phyloP scores from a whole-genome alignment of 2,888 invertebrate species.

The Synanthedon myopaeformis region DNA sequence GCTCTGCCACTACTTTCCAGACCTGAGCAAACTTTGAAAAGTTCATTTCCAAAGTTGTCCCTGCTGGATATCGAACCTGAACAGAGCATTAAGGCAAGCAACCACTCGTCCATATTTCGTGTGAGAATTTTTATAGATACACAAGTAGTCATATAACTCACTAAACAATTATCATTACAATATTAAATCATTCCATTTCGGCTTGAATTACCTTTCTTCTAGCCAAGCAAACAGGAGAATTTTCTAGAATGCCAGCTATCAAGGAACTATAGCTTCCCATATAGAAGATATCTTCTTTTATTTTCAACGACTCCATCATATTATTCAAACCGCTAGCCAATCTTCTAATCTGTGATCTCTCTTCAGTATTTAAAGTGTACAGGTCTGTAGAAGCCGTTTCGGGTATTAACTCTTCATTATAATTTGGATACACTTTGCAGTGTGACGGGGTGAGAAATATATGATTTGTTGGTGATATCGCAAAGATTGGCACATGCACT shows the following conservation, averaged over 20 bases:
- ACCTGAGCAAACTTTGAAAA: too few species aligned
- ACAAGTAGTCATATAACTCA: not conserved
- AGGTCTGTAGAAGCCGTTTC: conserved; percentile 41
- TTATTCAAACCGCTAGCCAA: conserved; percentile 63
- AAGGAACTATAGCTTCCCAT: conserved; percentile 74
- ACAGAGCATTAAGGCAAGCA: not conserved
- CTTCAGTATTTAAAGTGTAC: conserved; percentile 38
- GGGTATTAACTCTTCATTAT: conserved; percentile 39
- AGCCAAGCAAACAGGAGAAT: conserved; percentile 60
- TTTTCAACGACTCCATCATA: conserved; percentile 68
- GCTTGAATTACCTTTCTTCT: conserved; percentile 62
- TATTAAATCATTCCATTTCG: not conserved
- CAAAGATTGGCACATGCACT: conserved; percentile 72
- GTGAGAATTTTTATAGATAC: not conserved
- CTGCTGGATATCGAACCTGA: too few species aligned
- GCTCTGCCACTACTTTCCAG: too few species aligned
- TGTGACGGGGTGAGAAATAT: conserved; percentile 75
- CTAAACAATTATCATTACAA: not conserved
- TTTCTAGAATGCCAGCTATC: conserved; percentile 71
- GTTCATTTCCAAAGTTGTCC: too few species aligned
- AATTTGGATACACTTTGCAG: conserved; percentile 66
- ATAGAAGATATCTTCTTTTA: conserved; percentile 75
- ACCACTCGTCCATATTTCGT: too few species aligned
- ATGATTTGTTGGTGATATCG: conserved; percentile 66
- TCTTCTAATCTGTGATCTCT: conserved; percentile 50